These are phyloP conservation scores for Chiropotes sagulatus DNA, from an alignment of 2,797 vertebrate genomes.

Conservation along the genomic window DNA sequence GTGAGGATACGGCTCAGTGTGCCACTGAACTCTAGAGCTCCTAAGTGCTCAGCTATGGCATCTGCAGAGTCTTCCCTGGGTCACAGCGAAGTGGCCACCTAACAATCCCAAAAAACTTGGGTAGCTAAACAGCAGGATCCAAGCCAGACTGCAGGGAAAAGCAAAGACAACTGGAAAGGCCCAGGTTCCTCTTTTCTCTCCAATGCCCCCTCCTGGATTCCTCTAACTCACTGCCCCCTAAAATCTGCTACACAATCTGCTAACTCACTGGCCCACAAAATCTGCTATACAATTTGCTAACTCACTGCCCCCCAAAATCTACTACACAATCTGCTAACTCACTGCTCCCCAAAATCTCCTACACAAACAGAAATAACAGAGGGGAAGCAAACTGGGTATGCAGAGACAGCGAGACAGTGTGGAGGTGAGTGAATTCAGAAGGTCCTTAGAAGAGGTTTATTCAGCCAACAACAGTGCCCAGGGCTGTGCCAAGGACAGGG, in stretches of 20 bases:
- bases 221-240: fast-evolving
- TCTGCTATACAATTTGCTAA: neutral
- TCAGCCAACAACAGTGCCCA: fast-evolving
- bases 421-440: neutral
- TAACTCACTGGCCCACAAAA: fast-evolving
- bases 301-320: fast-evolving
- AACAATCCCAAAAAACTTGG: neutral
- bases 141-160: neutral
- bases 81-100: neutral
- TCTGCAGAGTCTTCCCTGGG: no score
- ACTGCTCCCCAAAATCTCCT: fast-evolving
- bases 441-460: neutral
- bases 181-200: no score
- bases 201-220: neutral
- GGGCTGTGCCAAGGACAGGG: no score
- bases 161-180: neutral
- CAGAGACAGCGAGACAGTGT: neutral
- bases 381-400: neutral
- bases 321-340: neutral
- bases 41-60: neutral
- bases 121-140: neutral
- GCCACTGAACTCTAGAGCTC: neutral
- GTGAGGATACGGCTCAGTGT: fast-evolving
- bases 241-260: neutral
- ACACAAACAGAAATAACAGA: neutral